Evolutionary conservation across 2,113 vertebrate genomes (phyloP), one percentile per base, ranked within the genome.

Genomic region (Otus sunia): DNA sequence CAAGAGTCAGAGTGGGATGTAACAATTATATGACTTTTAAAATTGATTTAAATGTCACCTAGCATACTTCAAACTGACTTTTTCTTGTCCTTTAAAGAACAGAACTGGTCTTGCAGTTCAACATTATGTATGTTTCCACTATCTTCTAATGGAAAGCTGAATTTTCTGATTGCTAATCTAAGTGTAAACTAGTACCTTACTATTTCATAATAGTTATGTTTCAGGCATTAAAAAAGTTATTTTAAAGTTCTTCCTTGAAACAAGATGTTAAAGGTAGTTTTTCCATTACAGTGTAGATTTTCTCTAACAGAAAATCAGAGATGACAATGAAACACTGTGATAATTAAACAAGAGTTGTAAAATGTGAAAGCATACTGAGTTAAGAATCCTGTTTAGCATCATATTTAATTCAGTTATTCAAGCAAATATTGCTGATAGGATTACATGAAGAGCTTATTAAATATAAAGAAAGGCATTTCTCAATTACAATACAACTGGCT

Each of bases 381-480:
- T 89, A 96, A 87, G 66, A 79, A 88, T 27, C 32, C 11, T 83
- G 66, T 88, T 95, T 80, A 92, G 62, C 59, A 90, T 71, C 55
- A 45, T 41, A 83, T 86, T 92, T 89, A 96, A 77, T 92, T 93
- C 81, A 92, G 63, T 83, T 88, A 81, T 80, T 83, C 45, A 83
- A 72, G 71, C 41, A 66, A 93, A 80, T 88, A 93, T 39, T 43
- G 29, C 63, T 74, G 47, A 83, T 34, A 92, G 23, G 30, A 86
- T 96, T 92, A 79, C 45, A 66, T 10, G 7, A 82, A 72, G 32
- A 85, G 63, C 30, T 73, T 92, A 41, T 1, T 66, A 85, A 88
- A 81, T 58, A 68, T 53, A 78, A 92, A 91, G 43, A 85, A 76
- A 91, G 84, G 53, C 9, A 74, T 67, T 83, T 77, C 50, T 90